These are phyloP conservation scores for Synodontis membranacea DNA, from an alignment of 2,113 vertebrate genomes.

Conservation along the genomic window DNA sequence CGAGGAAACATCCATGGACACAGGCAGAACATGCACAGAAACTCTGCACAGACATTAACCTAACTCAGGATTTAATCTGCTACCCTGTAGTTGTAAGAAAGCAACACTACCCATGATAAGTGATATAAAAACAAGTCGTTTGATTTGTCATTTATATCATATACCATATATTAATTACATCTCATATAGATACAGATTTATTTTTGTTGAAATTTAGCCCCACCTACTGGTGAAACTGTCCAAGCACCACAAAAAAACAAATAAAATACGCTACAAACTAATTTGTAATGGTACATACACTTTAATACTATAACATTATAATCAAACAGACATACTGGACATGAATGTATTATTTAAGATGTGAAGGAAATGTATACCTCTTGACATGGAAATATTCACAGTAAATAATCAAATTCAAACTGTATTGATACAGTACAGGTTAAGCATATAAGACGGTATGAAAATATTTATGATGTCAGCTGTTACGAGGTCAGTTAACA, in stretches of 20 bases:
- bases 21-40: neutral
- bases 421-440: no score
- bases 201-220: conserved; percentile 1
- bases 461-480: neutral
- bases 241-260: conserved; percentile 19
- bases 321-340: neutral
- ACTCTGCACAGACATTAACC: neutral
- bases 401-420: conserved; percentile 31
- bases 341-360: neutral
- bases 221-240: conserved; percentile 37
- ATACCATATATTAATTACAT: neutral
- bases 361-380: neutral
- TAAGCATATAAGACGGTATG: neutral
- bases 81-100: neutral
- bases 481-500: neutral
- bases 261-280: neutral
- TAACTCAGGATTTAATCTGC: neutral
- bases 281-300: neutral
- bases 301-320: neutral
- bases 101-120: neutral
- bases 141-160: neutral
- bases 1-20: neutral
- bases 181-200: no score
- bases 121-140: neutral
- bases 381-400: neutral